Percentiles rank a stretch among this genome's conserved stretches.
These are phyloP conservation scores for Gyrodactylus salaris DNA, from an alignment of 1,140 invertebrate species.

Conservation along the genomic window DNA sequence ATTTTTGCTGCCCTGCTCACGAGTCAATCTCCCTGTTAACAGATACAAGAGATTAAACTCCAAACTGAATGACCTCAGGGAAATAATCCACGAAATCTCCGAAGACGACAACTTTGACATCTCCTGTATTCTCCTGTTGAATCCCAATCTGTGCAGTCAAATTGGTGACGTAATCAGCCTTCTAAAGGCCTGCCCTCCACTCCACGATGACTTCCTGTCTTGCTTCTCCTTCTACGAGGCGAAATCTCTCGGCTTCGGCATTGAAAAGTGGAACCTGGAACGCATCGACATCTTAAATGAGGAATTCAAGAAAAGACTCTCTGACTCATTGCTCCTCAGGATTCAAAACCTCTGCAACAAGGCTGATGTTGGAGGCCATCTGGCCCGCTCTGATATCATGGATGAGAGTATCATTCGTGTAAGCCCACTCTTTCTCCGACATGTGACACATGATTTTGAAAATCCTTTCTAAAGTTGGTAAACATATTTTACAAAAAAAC, in stretches of 20 bases:
- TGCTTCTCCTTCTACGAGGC: background rate
- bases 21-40: too few species aligned
- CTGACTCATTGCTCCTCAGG: background rate
- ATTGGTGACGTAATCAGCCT: background rate
- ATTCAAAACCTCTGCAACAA: background rate
- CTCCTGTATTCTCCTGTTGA: background rate
- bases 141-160: background rate
- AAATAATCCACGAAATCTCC: too few species aligned
- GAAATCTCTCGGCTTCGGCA: background rate
- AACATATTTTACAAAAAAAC: too few species aligned
- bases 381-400: background rate
- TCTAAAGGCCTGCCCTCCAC: background rate
- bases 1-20: too few species aligned
- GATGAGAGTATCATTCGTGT: too few species aligned
- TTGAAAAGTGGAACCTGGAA: background rate
- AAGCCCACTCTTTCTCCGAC: too few species aligned
- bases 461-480: too few species aligned
- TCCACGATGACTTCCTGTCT: background rate
- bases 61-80: too few species aligned
- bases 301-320: background rate
- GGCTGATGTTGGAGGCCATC: background rate
- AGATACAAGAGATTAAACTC: too few species aligned
- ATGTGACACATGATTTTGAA: too few species aligned
- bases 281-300: background rate
- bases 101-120: too few species aligned